Conservation (phyloP, 1,140 invertebrate species). For the Drosophila hydei region DNA sequence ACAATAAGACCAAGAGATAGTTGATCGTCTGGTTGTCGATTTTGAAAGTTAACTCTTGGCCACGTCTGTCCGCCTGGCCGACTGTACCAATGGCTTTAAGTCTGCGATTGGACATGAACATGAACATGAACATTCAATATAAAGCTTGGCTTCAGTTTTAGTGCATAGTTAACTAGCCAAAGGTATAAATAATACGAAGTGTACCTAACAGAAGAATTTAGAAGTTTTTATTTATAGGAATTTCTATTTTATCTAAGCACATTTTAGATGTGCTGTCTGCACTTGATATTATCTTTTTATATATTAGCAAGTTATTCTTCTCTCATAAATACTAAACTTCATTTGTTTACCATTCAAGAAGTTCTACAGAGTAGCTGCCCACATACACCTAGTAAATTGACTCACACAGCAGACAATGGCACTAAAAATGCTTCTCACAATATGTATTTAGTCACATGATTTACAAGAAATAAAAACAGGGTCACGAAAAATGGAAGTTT, state of each 20-base stretch:
- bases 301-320: no score
- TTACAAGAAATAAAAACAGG: constrained; percentile 41
- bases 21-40: constrained; percentile 5
- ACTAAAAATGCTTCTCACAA: no score
- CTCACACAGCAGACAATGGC: constrained; percentile 1
- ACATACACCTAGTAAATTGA: no score
- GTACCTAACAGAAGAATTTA: no score
- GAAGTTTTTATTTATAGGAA: no score
- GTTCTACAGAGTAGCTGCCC: background rate
- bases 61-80: background rate
- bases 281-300: no score
- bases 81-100: background rate
- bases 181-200: no score
- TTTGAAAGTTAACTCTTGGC: constrained; percentile 2
- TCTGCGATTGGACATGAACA: background rate
- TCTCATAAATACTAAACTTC: no score
- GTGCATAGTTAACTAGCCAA: no score
- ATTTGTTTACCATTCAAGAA: no score
- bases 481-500: constrained; percentile 33
- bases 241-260: no score
- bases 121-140: background rate
- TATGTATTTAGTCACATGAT: constrained; percentile 36
- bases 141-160: background rate
- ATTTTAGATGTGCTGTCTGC: no score
- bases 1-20: background rate